Conservation (phyloP, 2,797 vertebrate genomes). For the Anisognathus igniventris region DNA sequence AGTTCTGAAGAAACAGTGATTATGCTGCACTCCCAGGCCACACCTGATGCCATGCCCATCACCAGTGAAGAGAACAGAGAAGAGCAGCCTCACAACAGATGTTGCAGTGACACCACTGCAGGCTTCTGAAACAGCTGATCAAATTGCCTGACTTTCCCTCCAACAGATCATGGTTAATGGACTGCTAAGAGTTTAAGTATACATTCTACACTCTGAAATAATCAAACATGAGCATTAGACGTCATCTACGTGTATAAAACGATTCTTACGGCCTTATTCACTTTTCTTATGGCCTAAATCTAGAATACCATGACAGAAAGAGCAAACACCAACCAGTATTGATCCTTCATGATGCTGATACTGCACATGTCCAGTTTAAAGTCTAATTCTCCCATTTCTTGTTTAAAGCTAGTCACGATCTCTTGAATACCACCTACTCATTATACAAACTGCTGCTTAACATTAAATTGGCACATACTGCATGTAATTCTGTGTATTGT, state of each 20-base stretch:
- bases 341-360: not conserved
- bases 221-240: not conserved
- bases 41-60: not conserved
- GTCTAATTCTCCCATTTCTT: not conserved
- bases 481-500: not conserved
- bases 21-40: not conserved
- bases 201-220: not conserved
- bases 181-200: not conserved
- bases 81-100: not conserved
- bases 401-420: not conserved
- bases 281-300: not conserved
- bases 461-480: not conserved
- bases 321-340: not conserved
- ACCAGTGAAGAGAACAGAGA: not conserved
- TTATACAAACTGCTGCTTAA: not conserved
- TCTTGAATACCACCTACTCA: not conserved
- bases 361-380: not conserved
- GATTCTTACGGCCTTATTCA: not conserved
- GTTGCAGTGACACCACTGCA: accelerated
- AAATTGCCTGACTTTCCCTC: not conserved
- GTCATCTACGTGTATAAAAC: not conserved
- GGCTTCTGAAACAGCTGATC: not conserved
- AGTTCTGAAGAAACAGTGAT: not conserved
- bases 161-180: not conserved
- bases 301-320: not conserved